Evolutionary conservation across 2,888 invertebrate genomes (phyloP).

Genomic region (Drosophila aldrichi): DNA sequence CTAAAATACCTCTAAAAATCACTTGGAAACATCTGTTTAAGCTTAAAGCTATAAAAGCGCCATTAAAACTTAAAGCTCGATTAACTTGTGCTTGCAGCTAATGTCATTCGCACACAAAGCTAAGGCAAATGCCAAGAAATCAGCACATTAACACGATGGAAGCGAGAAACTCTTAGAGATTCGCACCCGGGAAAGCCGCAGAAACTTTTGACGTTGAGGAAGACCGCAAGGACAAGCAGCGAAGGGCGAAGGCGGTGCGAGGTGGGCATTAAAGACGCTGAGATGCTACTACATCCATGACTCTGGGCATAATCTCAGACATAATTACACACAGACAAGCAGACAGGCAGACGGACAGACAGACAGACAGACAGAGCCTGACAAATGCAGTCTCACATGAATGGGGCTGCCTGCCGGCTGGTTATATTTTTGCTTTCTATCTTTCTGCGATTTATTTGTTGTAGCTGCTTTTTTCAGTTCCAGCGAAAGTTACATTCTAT

Average conservation of each 20-base stretch:
- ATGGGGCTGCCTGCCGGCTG: slow-evolving; percentile 42
- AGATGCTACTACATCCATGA: slow-evolving; percentile 47
- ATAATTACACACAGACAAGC: slow-evolving; percentile 71
- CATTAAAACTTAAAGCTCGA: not conserved
- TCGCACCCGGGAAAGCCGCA: slow-evolving; percentile 61
- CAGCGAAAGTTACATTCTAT: slow-evolving; percentile 59
- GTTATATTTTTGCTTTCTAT: slow-evolving; percentile 27
- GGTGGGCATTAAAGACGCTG: slow-evolving; percentile 40
- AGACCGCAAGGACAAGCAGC: slow-evolving; percentile 41
- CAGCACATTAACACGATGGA: slow-evolving; percentile 43
- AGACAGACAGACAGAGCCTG: slow-evolving; percentile 41
- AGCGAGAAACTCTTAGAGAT: slow-evolving; percentile 45
- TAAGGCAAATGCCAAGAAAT: slow-evolving; percentile 59
- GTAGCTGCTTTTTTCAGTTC: slow-evolving; percentile 23
- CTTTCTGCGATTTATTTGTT: slow-evolving; percentile 37
- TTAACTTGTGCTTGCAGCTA: slow-evolving; percentile 10
- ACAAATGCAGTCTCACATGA: slow-evolving; percentile 76
- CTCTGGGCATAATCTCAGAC: slow-evolving; percentile 80
- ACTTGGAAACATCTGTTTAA: not conserved
- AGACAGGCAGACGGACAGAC: slow-evolving; percentile 14
- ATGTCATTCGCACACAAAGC: slow-evolving; percentile 36
- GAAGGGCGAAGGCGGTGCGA: slow-evolving; percentile 9
- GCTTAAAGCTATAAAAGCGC: not conserved
- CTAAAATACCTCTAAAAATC: too few species aligned
- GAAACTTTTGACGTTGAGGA: slow-evolving; percentile 68